Conservation (phyloP, 2,113 vertebrate genomes). For the Dolichotis patagonum region DNA sequence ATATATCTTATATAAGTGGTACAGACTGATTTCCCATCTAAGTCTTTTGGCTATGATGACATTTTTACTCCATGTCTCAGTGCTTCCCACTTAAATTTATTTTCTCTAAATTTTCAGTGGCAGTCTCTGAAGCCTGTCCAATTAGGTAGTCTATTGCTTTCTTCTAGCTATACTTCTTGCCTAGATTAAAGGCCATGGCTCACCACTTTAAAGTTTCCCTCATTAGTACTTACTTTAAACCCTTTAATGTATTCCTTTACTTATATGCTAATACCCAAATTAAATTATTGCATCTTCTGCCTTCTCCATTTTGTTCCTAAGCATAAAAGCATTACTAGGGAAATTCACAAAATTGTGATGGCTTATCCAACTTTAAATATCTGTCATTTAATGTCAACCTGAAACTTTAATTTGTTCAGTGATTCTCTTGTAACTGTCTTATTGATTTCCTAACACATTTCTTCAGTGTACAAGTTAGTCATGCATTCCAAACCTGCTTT, state of each 20-base stretch:
- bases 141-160: not conserved
- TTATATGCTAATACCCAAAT: not conserved
- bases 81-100: slow-evolving; percentile 41
- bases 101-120: not conserved
- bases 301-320: slow-evolving; percentile 20
- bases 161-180: not conserved
- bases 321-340: slow-evolving; percentile 23
- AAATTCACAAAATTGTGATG: not conserved
- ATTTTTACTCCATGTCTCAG: not conserved
- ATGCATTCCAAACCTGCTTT: not conserved
- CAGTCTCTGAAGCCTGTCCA: not conserved
- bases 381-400: not conserved
- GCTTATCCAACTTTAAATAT: not conserved
- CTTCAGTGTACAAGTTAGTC: not conserved
- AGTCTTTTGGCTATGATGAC: not conserved
- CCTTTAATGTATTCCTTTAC: not conserved
- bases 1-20: not conserved
- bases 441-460: not conserved
- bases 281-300: not conserved
- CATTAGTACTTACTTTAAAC: not conserved
- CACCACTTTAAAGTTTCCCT: not conserved
- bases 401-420: slow-evolving; percentile 15
- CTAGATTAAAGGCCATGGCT: slow-evolving; percentile 44
- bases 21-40: not conserved
- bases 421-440: not conserved